A percentile compares a stretch with the other conserved stretches of the same genome.
Conservation (phyloP, 2,888 invertebrate species). For the Operophtera brumata region DNA sequence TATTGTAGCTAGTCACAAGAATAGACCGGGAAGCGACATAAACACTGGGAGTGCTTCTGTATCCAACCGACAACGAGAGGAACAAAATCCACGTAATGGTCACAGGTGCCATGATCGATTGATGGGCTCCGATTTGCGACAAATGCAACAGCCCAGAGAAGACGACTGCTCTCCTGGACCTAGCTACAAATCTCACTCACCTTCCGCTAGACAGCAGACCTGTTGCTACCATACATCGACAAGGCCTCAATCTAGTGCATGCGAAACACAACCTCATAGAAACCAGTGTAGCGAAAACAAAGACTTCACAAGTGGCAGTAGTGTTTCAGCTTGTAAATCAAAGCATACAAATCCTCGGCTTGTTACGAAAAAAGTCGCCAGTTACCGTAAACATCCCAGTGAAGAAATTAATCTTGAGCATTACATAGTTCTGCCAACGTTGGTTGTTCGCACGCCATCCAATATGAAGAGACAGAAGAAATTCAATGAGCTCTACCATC, state of each 20-base stretch:
- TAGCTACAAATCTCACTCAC: constrained; percentile 52
- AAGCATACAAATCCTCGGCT: constrained; percentile 52
- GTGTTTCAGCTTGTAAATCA: constrained; percentile 43
- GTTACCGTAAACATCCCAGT: constrained; percentile 49
- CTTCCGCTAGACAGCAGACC: constrained; percentile 52
- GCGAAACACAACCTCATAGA: constrained; percentile 17
- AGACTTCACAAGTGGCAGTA: constrained; percentile 53
- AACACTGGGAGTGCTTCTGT: constrained; percentile 50
- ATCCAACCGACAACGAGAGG: constrained; percentile 45
- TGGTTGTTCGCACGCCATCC: constrained; percentile 70
- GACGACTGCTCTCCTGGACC: constrained; percentile 64
- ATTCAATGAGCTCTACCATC: constrained; percentile 71
- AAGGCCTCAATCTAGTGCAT: constrained; percentile 36
- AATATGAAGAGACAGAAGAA: constrained; percentile 71
- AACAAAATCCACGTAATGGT: constrained; percentile 41
- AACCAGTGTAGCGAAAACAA: constrained; percentile 29
- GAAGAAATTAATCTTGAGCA: constrained; percentile 67
- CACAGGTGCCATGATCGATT: constrained; percentile 58
- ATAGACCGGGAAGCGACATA: constrained; percentile 53
- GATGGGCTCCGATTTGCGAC: constrained; percentile 39
- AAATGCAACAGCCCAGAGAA: constrained; percentile 39
- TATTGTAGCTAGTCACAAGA: constrained; percentile 73
- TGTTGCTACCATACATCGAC: constrained; percentile 60
- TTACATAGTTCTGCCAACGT: constrained; percentile 67
- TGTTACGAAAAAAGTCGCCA: constrained; percentile 59